Base-by-base conservation (phyloP, 35 echinoderm and acorn worm species). In the Ophiothrix spiculata region DNA sequence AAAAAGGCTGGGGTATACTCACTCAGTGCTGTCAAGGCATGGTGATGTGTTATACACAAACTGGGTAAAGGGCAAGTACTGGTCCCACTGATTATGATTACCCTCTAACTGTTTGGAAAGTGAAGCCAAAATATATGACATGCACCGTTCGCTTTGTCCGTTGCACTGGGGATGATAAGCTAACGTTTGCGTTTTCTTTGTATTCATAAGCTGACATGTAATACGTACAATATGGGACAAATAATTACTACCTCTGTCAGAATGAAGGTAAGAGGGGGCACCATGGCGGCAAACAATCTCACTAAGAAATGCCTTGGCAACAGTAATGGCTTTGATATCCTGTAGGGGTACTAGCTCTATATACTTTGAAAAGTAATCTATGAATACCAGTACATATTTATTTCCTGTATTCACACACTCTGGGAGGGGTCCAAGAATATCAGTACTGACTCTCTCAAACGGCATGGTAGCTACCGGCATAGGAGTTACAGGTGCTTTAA, bases 321-420 rank as follows among this genome's bases (percentile, higher is more conserved):
- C 40, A 33, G 90, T 87, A 37, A 31, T 37, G 16, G 78, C 84
- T 3, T 21, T 92, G 33, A 87, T 76, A 82, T 87, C 78, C n/a
- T 13, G 56, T 23, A 87, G 31, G 42, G 84, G 41, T 42, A 92
- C 74, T 36, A 87, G 36, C 39, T 87, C 90, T n/a, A 92, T 74
- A 75, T 91, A 92, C 35, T 92, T 92, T 4, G 90, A 75, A 54
- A 92, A 87, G 40, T 32, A 92, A 77, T 92, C 84, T 36, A 87
- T 54, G 87, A 81, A 87, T 14, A 92, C 78, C 16, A 92, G n/a
- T 32, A 92, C 77, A 80, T 83, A 87, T 42, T 69, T 87, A 39
- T 92, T 83, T 0, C 40, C 85, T 77, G 77, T 92, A 23, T 37
- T 35, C 12, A 13, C 54, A 40, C 90, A 83, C 34, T 49, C 35